These are phyloP conservation scores for Lycophotia porphyrea DNA, from an alignment of 2,888 invertebrate species.

Conservation along the genomic window DNA sequence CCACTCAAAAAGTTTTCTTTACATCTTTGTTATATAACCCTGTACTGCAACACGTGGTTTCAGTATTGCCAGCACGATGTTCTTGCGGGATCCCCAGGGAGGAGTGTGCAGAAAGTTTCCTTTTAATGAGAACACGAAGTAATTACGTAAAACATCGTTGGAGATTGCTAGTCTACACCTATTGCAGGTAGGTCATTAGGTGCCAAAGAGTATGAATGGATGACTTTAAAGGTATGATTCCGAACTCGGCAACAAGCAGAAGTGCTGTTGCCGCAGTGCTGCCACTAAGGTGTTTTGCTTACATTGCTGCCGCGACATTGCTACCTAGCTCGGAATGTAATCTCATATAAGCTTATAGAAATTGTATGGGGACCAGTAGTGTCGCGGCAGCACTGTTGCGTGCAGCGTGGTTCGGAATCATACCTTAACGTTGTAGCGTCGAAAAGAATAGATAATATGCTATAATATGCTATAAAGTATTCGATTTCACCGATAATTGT, in stretches of 20 bases:
- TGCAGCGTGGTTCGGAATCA: too few species aligned
- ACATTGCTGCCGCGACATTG: too few species aligned
- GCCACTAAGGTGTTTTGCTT: too few species aligned
- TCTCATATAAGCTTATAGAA: too few species aligned
- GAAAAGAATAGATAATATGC: not conserved
- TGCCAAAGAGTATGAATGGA: not conserved
- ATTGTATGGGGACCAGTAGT: too few species aligned
- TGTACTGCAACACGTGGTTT: conserved; percentile 42
- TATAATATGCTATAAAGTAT: too few species aligned
- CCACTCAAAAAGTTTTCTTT: not conserved
- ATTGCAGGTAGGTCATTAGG: conserved; percentile 12
- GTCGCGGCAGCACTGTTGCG: too few species aligned
- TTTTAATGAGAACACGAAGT: conserved; percentile 37
- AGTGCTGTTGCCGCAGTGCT: too few species aligned
- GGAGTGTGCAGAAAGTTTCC: conserved; percentile 41
- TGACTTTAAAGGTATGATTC: too few species aligned
- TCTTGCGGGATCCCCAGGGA: conserved; percentile 24
- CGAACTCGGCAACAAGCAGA: too few species aligned
- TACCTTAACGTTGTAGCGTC: not conserved
- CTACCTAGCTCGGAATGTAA: too few species aligned
- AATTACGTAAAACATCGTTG: conserved; percentile 40
- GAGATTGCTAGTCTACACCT: not conserved
- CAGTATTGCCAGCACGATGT: conserved; percentile 4
- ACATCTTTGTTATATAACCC: not conserved
- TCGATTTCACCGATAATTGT: not conserved